A percentile compares a stretch with the other conserved stretches of the same genome.
phyloP scores from a whole-genome alignment of 2,888 invertebrate species.

The Morpho achilles region DNA sequence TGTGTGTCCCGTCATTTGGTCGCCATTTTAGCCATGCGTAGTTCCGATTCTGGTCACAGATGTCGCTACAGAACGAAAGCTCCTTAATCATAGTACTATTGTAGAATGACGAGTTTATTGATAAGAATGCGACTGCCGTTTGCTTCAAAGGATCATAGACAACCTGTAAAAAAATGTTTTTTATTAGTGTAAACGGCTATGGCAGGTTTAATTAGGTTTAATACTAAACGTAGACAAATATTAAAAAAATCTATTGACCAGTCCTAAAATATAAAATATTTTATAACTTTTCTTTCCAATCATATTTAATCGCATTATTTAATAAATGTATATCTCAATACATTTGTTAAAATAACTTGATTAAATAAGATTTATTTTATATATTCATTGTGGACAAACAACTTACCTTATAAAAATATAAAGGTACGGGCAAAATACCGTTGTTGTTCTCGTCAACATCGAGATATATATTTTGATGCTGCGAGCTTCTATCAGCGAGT shows the following conservation, averaged over 20 bases:
- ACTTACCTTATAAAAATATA: slow-evolving; percentile 63
- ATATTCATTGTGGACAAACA: too few relatives aligned
- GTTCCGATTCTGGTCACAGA: slow-evolving; percentile 43
- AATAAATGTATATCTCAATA: too few relatives aligned
- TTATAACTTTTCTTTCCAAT: too few relatives aligned
- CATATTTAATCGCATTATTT: too few relatives aligned
- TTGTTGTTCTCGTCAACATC: slow-evolving; percentile 55
- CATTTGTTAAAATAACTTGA: too few relatives aligned
- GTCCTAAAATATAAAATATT: too few relatives aligned
- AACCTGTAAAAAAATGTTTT: slow-evolving; percentile 40
- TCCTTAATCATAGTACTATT: slow-evolving; percentile 35
- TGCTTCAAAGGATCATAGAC: slow-evolving; percentile 47
- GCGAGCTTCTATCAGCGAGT: slow-evolving; percentile 35
- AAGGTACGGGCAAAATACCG: slow-evolving; percentile 52
- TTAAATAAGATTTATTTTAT: too few relatives aligned
- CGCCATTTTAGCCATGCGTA: slow-evolving; percentile 61
- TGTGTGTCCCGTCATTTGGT: slow-evolving; percentile 53
- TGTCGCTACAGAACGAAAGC: slow-evolving; percentile 51
- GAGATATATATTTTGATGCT: slow-evolving; percentile 39
- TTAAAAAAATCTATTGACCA: too few relatives aligned
- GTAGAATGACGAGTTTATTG: slow-evolving; percentile 60
- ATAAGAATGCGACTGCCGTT: slow-evolving; percentile 51
- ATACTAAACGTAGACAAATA: too few relatives aligned
- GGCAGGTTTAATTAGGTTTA: too few relatives aligned
- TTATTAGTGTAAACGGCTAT: neutral